These are phyloP conservation scores for Rhincodon typus DNA, from an alignment of 2,797 vertebrate genomes.

Conservation along the genomic window DNA sequence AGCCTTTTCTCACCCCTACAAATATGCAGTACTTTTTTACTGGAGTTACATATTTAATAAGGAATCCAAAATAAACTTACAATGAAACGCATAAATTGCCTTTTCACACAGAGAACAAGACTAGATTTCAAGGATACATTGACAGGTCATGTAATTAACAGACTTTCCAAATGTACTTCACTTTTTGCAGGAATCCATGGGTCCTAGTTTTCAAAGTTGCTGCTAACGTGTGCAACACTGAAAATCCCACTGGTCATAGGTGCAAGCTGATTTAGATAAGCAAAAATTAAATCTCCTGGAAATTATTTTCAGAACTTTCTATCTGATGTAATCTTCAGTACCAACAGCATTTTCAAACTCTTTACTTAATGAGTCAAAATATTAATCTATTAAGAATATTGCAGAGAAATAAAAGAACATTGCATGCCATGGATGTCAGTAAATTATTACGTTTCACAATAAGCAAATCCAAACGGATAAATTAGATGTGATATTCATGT, in stretches of 20 bases:
- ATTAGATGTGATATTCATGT: slow-evolving; percentile 31
- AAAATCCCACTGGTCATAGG: neutral
- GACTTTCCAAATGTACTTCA: neutral
- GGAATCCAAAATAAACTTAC: neutral
- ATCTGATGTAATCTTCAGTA: neutral
- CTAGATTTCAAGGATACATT: neutral
- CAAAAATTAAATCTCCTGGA: neutral
- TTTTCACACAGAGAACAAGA: neutral
- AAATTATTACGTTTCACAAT: neutral
- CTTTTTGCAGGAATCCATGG: neutral
- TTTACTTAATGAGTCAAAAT: neutral
- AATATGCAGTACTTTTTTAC: neutral
- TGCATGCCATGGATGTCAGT: neutral
- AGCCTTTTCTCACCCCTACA: neutral
- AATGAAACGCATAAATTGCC: neutral
- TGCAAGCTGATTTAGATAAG: neutral
- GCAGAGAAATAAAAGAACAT: neutral
- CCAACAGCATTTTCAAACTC: neutral
- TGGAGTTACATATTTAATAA: neutral
- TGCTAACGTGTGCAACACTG: neutral
- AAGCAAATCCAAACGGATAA: slow-evolving; percentile 43
- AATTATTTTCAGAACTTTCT: neutral
- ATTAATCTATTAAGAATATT: neutral
- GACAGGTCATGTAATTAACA: neutral
- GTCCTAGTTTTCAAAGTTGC: neutral